Percentiles rank a stretch among this genome's conserved stretches.
Conservation (phyloP, 2,113 vertebrate species). For the Actinemys pallida region DNA sequence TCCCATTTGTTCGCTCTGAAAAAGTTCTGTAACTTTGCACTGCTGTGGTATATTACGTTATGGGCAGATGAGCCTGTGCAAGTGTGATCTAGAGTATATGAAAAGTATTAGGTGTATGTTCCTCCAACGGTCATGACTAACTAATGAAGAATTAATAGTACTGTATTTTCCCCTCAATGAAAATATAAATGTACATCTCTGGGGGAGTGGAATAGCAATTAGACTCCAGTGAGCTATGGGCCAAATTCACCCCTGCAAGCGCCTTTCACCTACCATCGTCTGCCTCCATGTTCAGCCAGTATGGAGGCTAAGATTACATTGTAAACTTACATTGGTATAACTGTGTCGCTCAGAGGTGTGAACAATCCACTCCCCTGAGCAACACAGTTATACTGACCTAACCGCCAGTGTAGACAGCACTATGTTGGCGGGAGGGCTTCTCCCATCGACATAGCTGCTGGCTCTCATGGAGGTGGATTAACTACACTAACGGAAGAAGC, state of each 20-base stretch:
- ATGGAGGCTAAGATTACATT: neutral
- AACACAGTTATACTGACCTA: neutral
- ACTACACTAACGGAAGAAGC: neutral
- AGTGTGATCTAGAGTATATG: neutral
- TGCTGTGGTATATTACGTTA: neutral
- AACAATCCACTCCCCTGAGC: neutral
- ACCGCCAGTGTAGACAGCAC: neutral
- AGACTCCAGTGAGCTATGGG: neutral
- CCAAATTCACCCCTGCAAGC: neutral
- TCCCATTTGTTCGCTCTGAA: neutral
- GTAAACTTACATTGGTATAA: neutral
- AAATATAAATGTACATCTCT: neutral
- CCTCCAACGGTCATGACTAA: fast-evolving
- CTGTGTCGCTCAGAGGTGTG: neutral
- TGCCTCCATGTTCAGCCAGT: too few relatives aligned
- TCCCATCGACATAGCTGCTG: neutral
- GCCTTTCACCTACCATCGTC: neutral
- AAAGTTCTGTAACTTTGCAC: neutral
- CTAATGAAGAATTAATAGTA: neutral
- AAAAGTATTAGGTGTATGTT: neutral
- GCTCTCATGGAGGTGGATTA: neutral
- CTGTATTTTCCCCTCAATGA: too few relatives aligned
- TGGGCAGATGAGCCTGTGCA: neutral
- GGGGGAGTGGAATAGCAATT: neutral
- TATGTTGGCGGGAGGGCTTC: neutral